Base-by-base conservation (phyloP, 1,140 invertebrate genomes). In the Musca domestica region DNA sequence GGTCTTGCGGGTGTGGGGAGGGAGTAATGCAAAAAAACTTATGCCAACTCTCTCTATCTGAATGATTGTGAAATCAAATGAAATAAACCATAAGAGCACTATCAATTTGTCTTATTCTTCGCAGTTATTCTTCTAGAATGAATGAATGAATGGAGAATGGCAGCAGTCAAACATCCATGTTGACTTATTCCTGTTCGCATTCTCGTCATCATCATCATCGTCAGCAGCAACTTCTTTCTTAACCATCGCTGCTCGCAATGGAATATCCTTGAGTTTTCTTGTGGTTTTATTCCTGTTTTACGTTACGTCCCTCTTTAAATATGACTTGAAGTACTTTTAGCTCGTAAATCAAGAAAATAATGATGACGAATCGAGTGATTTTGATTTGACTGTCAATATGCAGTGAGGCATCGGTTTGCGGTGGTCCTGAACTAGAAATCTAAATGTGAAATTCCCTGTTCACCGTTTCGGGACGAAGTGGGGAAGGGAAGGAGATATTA, bases 261-360 rank as follows among this genome's bases (percentile, higher is more conserved):
- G 34, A 41, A 10, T 7, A 41, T 41, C 4, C 34, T 41, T 41
- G 34, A 41, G 34, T 10, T 41, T 41, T 2, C 34, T 41, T 41
- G 34, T 41, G 34, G 34, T 5, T 41, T 41, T 41, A 41, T 41
- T 41, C 34, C 34, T 41, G 34, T 12, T 41, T 41, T 41, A 41
- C 5, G 34, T 41, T 41, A 9, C 27, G 9, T 30, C n/a, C n/a
- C n/a, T 41, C 34, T 41, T 41, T 61, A 41, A 61, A 34, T 61
- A 61, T 61, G 15, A 34, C 15, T 61, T 61, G 27, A 61, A 61
- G 56, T 61, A 61, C 19, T 61, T 17, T 20, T 5, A 12, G 30
- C 17, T 61, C 56, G 30, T 61, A 61, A 61, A 61, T 61, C 56
- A 61, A 61, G 34, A 61, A 41, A 34, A 61, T 61, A 61, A 61